Base-by-base conservation (phyloP, 2,888 invertebrate species). In the Andrena haemorrhoa region DNA sequence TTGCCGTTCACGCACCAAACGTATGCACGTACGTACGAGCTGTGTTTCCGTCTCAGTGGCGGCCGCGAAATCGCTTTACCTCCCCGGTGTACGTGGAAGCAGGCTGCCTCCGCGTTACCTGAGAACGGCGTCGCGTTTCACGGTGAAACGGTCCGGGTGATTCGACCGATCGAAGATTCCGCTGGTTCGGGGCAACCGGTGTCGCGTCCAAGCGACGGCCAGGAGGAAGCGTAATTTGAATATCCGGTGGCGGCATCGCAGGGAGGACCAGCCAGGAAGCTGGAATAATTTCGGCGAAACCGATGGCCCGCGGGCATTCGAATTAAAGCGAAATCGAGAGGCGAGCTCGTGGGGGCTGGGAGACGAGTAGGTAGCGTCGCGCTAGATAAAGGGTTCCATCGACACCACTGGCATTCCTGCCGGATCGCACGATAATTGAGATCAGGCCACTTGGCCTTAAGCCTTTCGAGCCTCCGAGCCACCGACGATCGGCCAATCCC, bases 271-370 rank as follows among this genome's bases (percentile, higher is more conserved):
- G 3, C 60, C 56, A 16, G 63, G 26, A 51, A n/a, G 53, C 26
- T 56, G 56, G 89, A 88, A 90, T 91, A 92, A 91, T 92, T 91
- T 88, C 66, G 84, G 87, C 86, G 81, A 79, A 82, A 90, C 89
- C 82, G 84, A 85, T 56, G 88, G 89, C 91, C 88, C 84, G 91
- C 90, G 90, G 92, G 86, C 87, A 89, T 90, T 90, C 88, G 89
- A 91, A 91, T 92, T 92, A 92, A 89, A 88, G 87, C 87, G 87
- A 79, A 75, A 83, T 82, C 79, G 71, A 33, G 64, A 20, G 33
- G 8, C 12, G 26, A 12, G 47, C 8, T 23, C 20, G n/a, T n/a
- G 2, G 16, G n/a, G 61, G n/a, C 16, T 7, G 2, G 51, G 53
- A n/a, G 83, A 75, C 72, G 75, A 73, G 61, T 63, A 84, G 85